phyloP scores from a whole-genome alignment of 2,888 invertebrate genomes.

The Drosophila falleni region DNA sequence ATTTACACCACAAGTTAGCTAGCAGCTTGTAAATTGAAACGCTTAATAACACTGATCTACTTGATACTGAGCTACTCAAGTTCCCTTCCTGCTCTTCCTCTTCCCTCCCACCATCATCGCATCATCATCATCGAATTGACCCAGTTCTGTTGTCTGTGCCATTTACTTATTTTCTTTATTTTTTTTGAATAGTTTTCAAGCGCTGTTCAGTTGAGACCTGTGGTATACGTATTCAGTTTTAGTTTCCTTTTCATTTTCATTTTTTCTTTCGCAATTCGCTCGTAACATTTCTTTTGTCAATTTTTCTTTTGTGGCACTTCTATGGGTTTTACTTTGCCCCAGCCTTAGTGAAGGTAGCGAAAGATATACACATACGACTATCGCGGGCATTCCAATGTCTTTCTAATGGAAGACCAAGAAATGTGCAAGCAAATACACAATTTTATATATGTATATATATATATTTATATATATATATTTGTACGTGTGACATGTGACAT shows the following conservation, averaged over 20 bases:
- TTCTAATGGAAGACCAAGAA: constrained; percentile 80
- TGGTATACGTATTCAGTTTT: neutral
- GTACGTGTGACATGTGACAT: constrained; percentile 2
- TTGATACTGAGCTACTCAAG: constrained; percentile 1
- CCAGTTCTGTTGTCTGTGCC: constrained; percentile 12
- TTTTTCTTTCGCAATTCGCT: constrained; percentile 12
- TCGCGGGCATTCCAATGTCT: constrained; percentile 67
- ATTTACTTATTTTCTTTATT: neutral
- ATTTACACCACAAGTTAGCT: constrained; percentile 2
- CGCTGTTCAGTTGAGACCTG: neutral
- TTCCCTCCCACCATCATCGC: neutral
- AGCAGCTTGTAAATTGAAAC: neutral
- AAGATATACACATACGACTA: constrained; percentile 21
- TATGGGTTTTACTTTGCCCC: constrained; percentile 60
- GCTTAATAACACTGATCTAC: constrained; percentile 8
- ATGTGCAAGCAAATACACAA: constrained; percentile 52
- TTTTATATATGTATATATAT: neutral
- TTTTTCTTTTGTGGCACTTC: constrained; percentile 58
- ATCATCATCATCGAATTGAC: constrained; percentile 13
- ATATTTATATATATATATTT: neutral
- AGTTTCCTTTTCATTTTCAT: constrained; percentile 9
- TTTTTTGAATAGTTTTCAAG: constrained; percentile 1
- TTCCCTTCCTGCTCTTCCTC: neutral
- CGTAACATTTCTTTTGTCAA: constrained; percentile 19
- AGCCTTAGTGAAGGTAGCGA: constrained; percentile 22